Evolutionary conservation across 1,140 invertebrate genomes (phyloP), one percentile per base, ranked within the genome.

Genomic region (Drosophila pectinifera): DNA sequence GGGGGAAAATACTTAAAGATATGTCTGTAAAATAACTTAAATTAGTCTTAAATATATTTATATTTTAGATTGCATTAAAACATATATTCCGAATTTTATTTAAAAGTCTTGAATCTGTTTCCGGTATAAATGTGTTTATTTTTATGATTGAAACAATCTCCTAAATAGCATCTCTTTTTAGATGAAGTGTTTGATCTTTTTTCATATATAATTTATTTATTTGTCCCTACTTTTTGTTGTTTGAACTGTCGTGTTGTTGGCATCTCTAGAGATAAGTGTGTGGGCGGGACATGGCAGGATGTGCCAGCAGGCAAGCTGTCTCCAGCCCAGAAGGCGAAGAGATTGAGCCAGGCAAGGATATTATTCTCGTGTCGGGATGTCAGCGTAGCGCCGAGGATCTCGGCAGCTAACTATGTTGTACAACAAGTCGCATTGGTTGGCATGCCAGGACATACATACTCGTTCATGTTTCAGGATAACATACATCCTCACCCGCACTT

Each of bases 321-420:
- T 73, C n/a, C 10, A 61, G 55, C 20, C 45, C 36, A 39, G 41
- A 41, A 54, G 46, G 22, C 53, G 61, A 81, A 68, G 74, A 78
- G 65, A 74, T 53, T 61, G 70, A 68, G 67, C 72, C 55, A 45
- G 45, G 73, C 28, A 0, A 48, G 49, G 65, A 64, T 73, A 69
- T 64, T 62, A 45, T 77, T 64, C 70, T 73, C 38, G 51, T 67
- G 63, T 56, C 54, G 55, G 62, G 34, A 51, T 69, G 82, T 65
- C 73, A 78, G 53, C 81, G 36, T 76, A 49, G 20, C 51, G 59
- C 26, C 16, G 11, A 58, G 53, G 69, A 58, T 73, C 58, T 49
- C 58, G 11, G 14, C 43, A 63, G 51, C 68, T 48, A 72, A 72
- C 68, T 72, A 72, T 70, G 68, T 48, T 70, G 65, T 48, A 64